Percentiles rank a stretch among this genome's conserved stretches.
phyloP scores from a whole-genome alignment of 2,797 vertebrate species.

The Acrossocheilus wenchowensis region DNA sequence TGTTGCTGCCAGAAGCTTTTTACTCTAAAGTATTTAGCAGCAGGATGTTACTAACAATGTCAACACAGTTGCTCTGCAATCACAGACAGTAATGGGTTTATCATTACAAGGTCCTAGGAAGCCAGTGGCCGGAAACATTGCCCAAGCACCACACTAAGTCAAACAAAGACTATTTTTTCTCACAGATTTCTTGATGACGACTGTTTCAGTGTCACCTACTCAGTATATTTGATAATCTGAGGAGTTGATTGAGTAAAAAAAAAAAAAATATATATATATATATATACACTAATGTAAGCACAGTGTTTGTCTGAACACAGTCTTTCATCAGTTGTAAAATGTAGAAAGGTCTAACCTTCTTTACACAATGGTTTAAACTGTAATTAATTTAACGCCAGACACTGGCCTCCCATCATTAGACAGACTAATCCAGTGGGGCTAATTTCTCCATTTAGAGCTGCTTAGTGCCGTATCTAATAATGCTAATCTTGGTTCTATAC shows the following conservation, averaged over 20 bases:
- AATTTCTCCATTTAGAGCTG: constrained; percentile 47
- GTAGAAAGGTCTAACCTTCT: not conserved
- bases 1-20: not conserved
- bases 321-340: not conserved
- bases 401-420: constrained; percentile 16
- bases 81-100: constrained; percentile 50
- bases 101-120: constrained; percentile 26
- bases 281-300: not conserved
- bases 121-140: not conserved
- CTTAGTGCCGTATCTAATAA: constrained; percentile 56
- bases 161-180: not conserved
- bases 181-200: not conserved
- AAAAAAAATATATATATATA: not conserved
- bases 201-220: not conserved
- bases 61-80: not conserved
- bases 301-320: not conserved
- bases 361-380: constrained; percentile 14
- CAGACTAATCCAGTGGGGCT: constrained; percentile 48
- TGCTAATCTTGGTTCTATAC: constrained; percentile 54
- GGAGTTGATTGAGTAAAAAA: not conserved
- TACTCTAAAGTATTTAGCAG: not conserved
- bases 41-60: not conserved
- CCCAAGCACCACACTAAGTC: not conserved
- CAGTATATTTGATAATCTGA: not conserved
- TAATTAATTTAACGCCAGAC: constrained; percentile 32